These are phyloP conservation scores for Drosophila sp. DNA, from an alignment of 1,140 invertebrate genomes.

Conservation along the genomic window DNA sequence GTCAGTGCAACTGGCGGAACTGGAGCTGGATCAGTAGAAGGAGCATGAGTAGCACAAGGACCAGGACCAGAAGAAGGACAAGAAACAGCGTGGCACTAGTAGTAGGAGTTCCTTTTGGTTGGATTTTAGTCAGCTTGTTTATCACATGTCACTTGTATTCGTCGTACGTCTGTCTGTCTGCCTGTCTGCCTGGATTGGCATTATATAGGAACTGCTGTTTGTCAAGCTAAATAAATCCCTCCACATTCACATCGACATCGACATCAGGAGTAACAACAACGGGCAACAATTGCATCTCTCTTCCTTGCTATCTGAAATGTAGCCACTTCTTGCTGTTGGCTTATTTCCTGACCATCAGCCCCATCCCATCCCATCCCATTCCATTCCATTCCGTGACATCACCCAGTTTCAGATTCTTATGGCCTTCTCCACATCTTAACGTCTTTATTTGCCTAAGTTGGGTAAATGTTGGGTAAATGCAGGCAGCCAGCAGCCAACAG, in stretches of 20 bases:
- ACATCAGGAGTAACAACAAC: conserved; percentile 27
- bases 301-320: conserved; percentile 8
- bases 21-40: conserved; percentile 4
- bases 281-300: conserved; percentile 40
- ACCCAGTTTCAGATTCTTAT: conserved; percentile 27
- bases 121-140: conserved; percentile 61
- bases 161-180: conserved; percentile 27
- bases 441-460: conserved; percentile 74
- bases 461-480: conserved; percentile 63
- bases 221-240: conserved; percentile 47
- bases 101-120: conserved; percentile 33
- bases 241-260: conserved; percentile 18
- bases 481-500: conserved; percentile 17
- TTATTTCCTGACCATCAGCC: conserved; percentile 14
- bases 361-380: conserved; percentile 14
- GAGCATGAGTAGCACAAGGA: not conserved
- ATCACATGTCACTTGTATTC: conserved; percentile 65
- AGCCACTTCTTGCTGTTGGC: conserved; percentile 11
- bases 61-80: not conserved
- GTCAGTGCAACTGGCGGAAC: conserved; percentile 36
- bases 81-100: conserved; percentile 9
- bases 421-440: conserved; percentile 50
- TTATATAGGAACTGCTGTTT: conserved; percentile 66
- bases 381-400: conserved; percentile 1
- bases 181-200: conserved; percentile 64